Evolutionary conservation across 2,113 vertebrate genomes (phyloP).

Genomic region (Noctilio leporinus): DNA sequence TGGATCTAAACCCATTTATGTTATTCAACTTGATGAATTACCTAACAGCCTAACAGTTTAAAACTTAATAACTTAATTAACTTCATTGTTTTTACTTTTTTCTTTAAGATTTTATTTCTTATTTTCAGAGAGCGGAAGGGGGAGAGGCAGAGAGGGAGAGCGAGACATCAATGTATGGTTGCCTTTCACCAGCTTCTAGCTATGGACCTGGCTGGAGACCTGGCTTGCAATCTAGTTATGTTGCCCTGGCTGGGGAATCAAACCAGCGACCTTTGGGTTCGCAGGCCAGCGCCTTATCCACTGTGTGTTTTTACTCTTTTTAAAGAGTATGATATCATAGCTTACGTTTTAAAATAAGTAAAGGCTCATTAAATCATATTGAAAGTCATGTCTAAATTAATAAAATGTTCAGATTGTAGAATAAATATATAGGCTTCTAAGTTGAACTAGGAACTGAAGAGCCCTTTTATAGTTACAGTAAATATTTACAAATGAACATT

Average conservation of each 20-base stretch:
- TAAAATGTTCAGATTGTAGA: constrained; percentile 27
- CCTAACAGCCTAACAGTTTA: constrained; percentile 69
- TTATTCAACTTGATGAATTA: constrained; percentile 87
- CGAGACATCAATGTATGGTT: no score
- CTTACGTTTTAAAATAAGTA: neutral
- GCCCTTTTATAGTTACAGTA: neutral
- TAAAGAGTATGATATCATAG: neutral
- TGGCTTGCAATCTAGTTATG: no score
- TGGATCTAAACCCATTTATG: constrained; percentile 79
- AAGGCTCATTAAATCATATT: neutral
- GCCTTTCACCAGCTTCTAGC: no score
- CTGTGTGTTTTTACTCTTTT: neutral
- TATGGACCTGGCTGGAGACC: no score
- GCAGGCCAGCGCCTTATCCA: no score
- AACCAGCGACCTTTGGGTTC: no score
- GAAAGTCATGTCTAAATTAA: constrained; percentile 8
- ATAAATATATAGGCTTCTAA: neutral
- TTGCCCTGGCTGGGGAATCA: no score
- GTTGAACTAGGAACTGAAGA: neutral
- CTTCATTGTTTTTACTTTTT: neutral
- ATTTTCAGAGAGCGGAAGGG: no score
- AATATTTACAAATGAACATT: neutral
- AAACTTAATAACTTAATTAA: constrained; percentile 33
- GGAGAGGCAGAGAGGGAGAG: no score
- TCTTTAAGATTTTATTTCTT: no score